Evolutionary conservation across 2,797 vertebrate genomes (phyloP).

Genomic region (Megaceryle alcyon): DNA sequence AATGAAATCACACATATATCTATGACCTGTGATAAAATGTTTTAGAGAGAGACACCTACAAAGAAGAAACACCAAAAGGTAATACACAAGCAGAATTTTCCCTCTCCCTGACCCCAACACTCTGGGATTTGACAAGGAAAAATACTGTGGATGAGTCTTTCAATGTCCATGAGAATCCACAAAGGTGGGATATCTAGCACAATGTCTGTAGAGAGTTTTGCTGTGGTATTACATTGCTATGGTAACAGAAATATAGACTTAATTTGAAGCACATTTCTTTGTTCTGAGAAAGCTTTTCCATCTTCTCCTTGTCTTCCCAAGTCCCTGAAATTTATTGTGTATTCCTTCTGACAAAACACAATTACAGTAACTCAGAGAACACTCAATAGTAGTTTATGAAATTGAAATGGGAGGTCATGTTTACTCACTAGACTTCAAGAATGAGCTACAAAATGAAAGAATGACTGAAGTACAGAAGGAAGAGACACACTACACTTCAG

Average conservation of each 20-base stretch:
- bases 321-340: not conserved
- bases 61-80: not conserved
- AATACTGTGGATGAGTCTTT: not conserved
- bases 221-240: not conserved
- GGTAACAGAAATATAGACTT: not conserved
- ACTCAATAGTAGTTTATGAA: not conserved
- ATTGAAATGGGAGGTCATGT: not conserved
- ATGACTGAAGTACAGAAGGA: not conserved
- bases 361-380: not conserved
- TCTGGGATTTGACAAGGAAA: not conserved
- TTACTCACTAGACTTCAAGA: not conserved
- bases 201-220: not conserved
- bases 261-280: not conserved
- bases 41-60: not conserved
- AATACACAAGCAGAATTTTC: not conserved
- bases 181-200: not conserved
- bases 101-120: not conserved
- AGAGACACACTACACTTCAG: not conserved
- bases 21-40: not conserved
- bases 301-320: not conserved
- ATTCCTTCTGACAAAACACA: not conserved
- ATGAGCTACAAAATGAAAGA: not conserved
- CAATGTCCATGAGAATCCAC: not conserved
- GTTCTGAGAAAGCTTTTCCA: not conserved
- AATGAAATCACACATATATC: not conserved